Conservation (phyloP, 1,140 invertebrate species). For the Philaenus spumarius region DNA sequence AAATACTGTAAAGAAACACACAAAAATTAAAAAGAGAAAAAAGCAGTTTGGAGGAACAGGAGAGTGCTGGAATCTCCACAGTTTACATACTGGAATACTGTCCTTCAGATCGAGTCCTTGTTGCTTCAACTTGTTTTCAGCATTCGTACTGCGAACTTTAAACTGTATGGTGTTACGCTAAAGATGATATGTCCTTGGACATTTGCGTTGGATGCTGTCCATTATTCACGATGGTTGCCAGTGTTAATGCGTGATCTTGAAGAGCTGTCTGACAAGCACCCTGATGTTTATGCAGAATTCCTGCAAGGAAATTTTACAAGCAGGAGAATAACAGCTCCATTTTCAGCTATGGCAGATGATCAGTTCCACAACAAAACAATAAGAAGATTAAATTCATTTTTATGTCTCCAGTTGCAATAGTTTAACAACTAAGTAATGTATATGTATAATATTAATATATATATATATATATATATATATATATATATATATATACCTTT, state of each 20-base stretch:
- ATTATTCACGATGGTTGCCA: slow-evolving; percentile 8
- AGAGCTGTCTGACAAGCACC: slow-evolving; percentile 10
- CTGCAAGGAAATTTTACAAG: slow-evolving; percentile 12
- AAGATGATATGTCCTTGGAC: slow-evolving; percentile 4
- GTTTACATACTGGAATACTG: too few relatives aligned
- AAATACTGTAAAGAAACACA: too few relatives aligned
- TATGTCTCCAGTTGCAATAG: too few relatives aligned
- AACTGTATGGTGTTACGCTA: slow-evolving; percentile 7
- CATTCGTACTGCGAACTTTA: slow-evolving; percentile 9
- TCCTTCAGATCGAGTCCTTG: slow-evolving; percentile 6
- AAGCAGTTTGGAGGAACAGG: too few relatives aligned
- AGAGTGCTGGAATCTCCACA: too few relatives aligned
- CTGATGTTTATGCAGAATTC: slow-evolving; percentile 10
- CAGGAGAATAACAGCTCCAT: slow-evolving; percentile 3
- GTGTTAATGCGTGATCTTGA: not conserved
- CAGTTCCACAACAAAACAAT: slow-evolving; percentile 10
- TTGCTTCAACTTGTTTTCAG: slow-evolving; percentile 14
- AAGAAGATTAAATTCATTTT: too few relatives aligned
- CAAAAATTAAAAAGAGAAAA: too few relatives aligned
- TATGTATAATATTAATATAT: too few relatives aligned
- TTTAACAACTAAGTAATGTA: too few relatives aligned
- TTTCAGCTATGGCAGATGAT: slow-evolving; percentile 14
- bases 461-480: too few relatives aligned
- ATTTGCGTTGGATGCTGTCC: slow-evolving; percentile 12
- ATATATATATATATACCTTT: too few relatives aligned